Conservation (phyloP, 1,140 invertebrate species). For the Sinella curviseta region DNA sequence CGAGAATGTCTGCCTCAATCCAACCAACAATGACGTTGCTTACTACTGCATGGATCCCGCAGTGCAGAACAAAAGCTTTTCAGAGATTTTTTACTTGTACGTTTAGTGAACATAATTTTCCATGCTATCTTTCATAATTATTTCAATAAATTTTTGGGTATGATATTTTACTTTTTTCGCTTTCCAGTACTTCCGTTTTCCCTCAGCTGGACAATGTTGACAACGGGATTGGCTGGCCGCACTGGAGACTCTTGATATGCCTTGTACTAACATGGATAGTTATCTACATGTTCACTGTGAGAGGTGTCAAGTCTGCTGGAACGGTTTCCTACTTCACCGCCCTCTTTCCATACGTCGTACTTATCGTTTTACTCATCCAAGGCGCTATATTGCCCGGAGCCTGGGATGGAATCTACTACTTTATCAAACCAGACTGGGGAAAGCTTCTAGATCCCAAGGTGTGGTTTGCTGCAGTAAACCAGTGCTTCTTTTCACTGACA, state of each 20-base stretch:
- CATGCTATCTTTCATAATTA: too few species aligned
- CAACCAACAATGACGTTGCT: not conserved
- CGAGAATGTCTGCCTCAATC: not conserved
- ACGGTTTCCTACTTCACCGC: slow-evolving; percentile 61
- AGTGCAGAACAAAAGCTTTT: not conserved
- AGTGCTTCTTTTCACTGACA: slow-evolving; percentile 5
- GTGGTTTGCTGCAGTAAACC: slow-evolving; percentile 21
- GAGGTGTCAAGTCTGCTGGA: slow-evolving; percentile 51
- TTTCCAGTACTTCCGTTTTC: not conserved
- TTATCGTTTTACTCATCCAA: slow-evolving; percentile 57
- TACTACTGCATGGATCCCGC: not conserved
- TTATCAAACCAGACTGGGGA: not conserved
- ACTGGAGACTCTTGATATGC: not conserved
- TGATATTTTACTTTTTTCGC: not conserved
- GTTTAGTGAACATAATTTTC: too few species aligned
- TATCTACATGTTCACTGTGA: not conserved
- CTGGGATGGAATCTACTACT: slow-evolving; percentile 50
- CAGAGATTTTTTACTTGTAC: slow-evolving; percentile 6
- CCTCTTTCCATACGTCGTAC: slow-evolving; percentile 60
- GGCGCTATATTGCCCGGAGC: slow-evolving; percentile 58
- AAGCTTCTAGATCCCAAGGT: not conserved
- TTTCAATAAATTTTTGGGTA: not conserved
- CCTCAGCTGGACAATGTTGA: slow-evolving; percentile 1
- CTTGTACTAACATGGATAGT: slow-evolving; percentile 2
- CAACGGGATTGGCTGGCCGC: slow-evolving; percentile 28